phyloP scores from a whole-genome alignment of 1,140 invertebrate genomes.

The honey bee (Apis mellifera) region Amel_HAv3.1 CM009935.2:10585001-10585500 shows the following conservation, averaged over 20 bases:
- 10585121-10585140: constrained; percentile 33
- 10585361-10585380: no score
- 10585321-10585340: no score
- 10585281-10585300: neutral
- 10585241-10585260: constrained; percentile 8
- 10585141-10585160: constrained; percentile 32
- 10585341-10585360: neutral
- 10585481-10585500: no score
- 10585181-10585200: neutral
- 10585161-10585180: constrained; percentile 28
- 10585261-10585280: neutral
- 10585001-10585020: constrained; percentile 8
- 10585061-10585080: constrained; percentile 5
- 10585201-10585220: neutral
- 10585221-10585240: neutral
- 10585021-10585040: constrained; percentile 6
- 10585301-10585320: no score
- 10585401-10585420: neutral
- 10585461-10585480: no score
- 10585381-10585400: neutral
- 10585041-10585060: constrained; percentile 11
- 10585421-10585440: no score
- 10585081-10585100: constrained; percentile 18
- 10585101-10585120: constrained; percentile 10
- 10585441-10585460: no score